Base-by-base conservation (phyloP, 2,113 vertebrate species). In the Etia nguti region DNA sequence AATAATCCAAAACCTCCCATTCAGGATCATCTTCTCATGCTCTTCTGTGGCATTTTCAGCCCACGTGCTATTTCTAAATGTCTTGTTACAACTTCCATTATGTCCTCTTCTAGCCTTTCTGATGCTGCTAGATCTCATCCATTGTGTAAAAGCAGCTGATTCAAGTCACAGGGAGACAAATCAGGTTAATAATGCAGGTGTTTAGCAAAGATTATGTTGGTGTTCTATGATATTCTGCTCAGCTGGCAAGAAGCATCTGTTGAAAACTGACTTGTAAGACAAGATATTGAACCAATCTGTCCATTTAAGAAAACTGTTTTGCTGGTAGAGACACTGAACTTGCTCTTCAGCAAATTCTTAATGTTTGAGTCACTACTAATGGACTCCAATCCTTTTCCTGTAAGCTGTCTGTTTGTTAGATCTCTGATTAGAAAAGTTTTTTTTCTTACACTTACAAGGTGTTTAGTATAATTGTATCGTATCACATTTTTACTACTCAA, bases 121-220 rank as follows among this genome's bases (percentile, higher is more conserved):
- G 0, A 16, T 59, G 56, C 56, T 59, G 29, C 55, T 24, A 3
- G 3, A 57, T 57, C 24, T 57, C 24, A 24, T 57, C 56, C 56
- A 57, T 57, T 57, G 56, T 57, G 56, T 57, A 57, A 57, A 38
- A 38, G 7, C 34, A 1, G 34, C 1, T 0, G 60, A 65, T 12
- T 65, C 10, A 65, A 0, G 60, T 36, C 31, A 38, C 60, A 36
- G 6, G 4, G 34, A 4, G 10, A 36, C 31, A 62, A n/a, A 20
- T 4, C 6, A 12, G 31, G 31, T 36, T 11, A 65, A 65, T 22
- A n/a, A 0, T 20, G 31, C 60, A 36, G 10, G 3, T 65, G 60
- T 4, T 38, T 0, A 5, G 0, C 60, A 38, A 22, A 38, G 2
- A 65, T 65, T 38, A 3, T 38, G 59, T 0, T 0, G 60, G 20